Percentiles rank a stretch among this genome's conserved stretches.
These are phyloP conservation scores for Zoanthus gigantus DNA, from an alignment of 92 coral and sea anemone species.

Conservation along the genomic window DNA sequence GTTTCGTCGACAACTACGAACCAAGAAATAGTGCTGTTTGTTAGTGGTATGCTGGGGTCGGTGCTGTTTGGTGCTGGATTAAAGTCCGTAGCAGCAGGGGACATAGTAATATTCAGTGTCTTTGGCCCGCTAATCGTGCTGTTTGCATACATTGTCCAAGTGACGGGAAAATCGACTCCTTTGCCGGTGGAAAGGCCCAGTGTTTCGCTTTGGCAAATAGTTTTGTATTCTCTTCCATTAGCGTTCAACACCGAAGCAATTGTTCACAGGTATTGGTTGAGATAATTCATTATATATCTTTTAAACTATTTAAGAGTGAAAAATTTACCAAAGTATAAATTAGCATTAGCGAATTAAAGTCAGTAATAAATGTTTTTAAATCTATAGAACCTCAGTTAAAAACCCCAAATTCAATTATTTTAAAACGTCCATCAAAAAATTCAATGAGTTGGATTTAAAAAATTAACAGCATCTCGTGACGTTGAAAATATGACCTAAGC, in stretches of 20 bases:
- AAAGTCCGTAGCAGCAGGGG: conserved; percentile 79
- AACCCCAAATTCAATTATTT: no score
- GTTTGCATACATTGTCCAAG: conserved; percentile 88
- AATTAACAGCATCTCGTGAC: no score
- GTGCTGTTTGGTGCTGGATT: conserved; percentile 83
- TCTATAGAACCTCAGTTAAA: no score
- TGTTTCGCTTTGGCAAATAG: conserved; percentile 49
- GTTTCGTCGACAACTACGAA: conserved; percentile 72
- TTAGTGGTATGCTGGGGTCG: conserved; percentile 78
- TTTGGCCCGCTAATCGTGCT: conserved; percentile 91
- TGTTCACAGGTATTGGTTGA: conserved; percentile 79
- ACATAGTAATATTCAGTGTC: conserved; percentile 75
- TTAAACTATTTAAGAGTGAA: no score
- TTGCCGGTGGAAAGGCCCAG: conserved; percentile 38
- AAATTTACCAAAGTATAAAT: no score
- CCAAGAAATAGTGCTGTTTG: conserved; percentile 76
- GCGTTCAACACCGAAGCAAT: conserved; percentile 87
- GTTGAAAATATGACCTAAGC: no score
- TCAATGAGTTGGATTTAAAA: no score
- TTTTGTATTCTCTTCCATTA: conserved; percentile 78
- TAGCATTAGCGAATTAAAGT: no score
- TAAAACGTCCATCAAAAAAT: no score
- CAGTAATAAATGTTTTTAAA: no score
- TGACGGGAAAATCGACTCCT: conserved; percentile 40
- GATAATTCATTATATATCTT: no score